Conservation (phyloP, 2,888 invertebrate genomes). For the Yponomeuta malinellus region DNA sequence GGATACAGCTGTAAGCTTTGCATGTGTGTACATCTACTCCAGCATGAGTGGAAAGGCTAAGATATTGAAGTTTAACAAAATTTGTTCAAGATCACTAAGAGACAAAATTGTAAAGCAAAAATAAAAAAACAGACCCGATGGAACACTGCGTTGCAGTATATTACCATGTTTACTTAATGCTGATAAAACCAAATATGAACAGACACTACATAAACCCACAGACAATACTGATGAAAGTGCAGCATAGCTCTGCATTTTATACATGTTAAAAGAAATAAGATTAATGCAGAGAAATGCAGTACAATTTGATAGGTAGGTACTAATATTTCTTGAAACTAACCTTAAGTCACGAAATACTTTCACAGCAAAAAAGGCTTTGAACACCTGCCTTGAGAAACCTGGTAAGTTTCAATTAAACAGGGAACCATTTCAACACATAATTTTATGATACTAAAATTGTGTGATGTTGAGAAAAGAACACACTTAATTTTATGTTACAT, state of each 20-base stretch:
- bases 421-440: neutral
- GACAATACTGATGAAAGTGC: neutral
- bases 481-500: neutral
- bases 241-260: neutral
- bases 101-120: too few relatives aligned
- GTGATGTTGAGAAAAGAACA: neutral
- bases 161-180: too few relatives aligned
- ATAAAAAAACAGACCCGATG: too few relatives aligned
- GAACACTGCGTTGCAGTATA: too few relatives aligned
- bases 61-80: too few relatives aligned
- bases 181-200: too few relatives aligned
- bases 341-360: slow-evolving; percentile 5
- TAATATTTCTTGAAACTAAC: neutral
- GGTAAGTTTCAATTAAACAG: neutral
- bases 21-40: too few relatives aligned
- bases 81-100: too few relatives aligned
- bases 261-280: neutral
- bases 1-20: too few relatives aligned
- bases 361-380: slow-evolving; percentile 1
- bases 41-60: too few relatives aligned
- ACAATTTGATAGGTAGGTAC: neutral
- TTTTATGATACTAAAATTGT: neutral
- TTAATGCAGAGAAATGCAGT: neutral
- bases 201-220: neutral
- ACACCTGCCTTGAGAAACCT: neutral